Evolutionary conservation across 2,888 invertebrate species (phyloP), one percentile per base, ranked within the genome.

Genomic region (Clanis bilineata): DNA sequence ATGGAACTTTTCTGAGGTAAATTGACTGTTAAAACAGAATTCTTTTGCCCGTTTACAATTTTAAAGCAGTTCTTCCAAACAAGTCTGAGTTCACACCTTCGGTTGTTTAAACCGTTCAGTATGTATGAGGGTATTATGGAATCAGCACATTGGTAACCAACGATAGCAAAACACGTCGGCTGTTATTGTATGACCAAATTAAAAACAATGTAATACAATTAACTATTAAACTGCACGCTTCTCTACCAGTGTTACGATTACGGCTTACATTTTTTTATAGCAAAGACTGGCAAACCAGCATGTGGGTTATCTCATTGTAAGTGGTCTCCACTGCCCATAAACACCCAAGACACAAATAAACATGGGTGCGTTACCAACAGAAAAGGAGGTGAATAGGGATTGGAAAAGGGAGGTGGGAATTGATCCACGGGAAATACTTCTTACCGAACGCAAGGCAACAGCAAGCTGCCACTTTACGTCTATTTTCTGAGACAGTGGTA

Each of bases 71-170:
- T 65, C 57, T 67, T 69, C 54, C 62, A 63, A 63, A 64, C 64
- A 64, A 63, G 62, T 71, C 67, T 62, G 68, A 65, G 69, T 77
- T 82, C 79, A 75, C 72, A 66, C 66, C 68, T 76, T 79, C 76
- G 82, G 80, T 78, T 76, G 77, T 81, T 82, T 74, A 78, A 78
- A 67, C 73, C 69, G 74, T 75, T 80, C 76, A 76, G 72, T 76
- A 82, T 81, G 79, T 82, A 80, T 78, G 79, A 77, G 74, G 70
- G 65, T 71, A 85, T 84, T 83, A 83, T 77, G 74, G 77, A 85
- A 80, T 82, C 83, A 82, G 77, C 80, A 83, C 82, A 85, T 85
- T 83, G 79, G 68, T 67, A 71, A 65, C 65, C 63, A 63, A 67
- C 63, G 65, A 63, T 73, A 63, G 66, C 64, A 62, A 73, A 75